Conservation (phyloP, 2,888 invertebrate species). For the Choreutis nemorana region DNA sequence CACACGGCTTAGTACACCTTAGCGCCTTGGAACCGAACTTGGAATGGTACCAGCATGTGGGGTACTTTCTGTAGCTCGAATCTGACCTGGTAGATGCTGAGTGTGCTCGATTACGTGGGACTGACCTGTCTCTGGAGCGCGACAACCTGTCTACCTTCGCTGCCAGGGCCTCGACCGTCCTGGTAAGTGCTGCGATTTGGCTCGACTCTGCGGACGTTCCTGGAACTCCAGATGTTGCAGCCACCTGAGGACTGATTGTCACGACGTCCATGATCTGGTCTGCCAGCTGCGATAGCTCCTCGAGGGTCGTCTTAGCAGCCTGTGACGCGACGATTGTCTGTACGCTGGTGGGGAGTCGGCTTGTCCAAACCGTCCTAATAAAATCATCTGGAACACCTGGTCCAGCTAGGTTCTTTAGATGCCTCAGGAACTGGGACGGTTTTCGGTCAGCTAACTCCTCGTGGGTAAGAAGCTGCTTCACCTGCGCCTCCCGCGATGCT, state of each 20-base stretch:
- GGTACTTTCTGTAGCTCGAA: too few species aligned
- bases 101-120: too few species aligned
- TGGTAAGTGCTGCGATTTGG: not conserved
- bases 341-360: conserved; percentile 2
- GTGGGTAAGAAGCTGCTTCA: too few species aligned
- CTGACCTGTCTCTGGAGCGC: not conserved
- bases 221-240: not conserved
- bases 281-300: not conserved
- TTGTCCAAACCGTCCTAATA: conserved; percentile 3
- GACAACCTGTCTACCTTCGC: not conserved
- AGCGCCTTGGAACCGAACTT: conserved; percentile 2
- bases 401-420: conserved; percentile 4
- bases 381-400: conserved; percentile 3
- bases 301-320: conserved; percentile 4
- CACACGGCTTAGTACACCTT: conserved; percentile 2
- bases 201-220: not conserved
- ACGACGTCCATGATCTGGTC: too few species aligned
- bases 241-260: too few species aligned
- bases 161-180: not conserved
- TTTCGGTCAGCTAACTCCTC: conserved; percentile 6
- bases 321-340: conserved; percentile 1
- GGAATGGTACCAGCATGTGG: conserved; percentile 7
- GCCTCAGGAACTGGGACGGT: conserved; percentile 4
- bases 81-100: too few species aligned
- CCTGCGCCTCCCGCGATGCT: too few species aligned